Percentiles rank a stretch among this genome's conserved stretches.
Evolutionary conservation across 2,888 invertebrate genomes (phyloP).

Genomic region (Iselma pallidipennis): DNA sequence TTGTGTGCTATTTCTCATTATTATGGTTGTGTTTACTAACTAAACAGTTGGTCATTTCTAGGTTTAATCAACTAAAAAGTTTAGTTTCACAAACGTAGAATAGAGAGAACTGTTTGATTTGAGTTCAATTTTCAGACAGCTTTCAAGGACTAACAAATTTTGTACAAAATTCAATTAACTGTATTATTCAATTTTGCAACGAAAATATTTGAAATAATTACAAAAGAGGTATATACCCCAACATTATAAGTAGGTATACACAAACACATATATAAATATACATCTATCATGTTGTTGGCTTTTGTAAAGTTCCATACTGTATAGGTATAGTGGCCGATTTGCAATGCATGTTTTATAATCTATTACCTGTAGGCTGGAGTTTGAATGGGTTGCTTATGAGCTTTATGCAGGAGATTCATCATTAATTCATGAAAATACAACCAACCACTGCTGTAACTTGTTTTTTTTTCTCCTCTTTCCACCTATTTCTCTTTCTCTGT

Average conservation of each 20-base stretch:
- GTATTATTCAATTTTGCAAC: not conserved
- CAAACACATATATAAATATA: not conserved
- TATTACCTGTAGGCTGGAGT: slow-evolving; percentile 23
- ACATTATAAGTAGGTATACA: not conserved
- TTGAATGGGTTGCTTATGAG: slow-evolving; percentile 25
- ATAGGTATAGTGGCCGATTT: slow-evolving; percentile 12
- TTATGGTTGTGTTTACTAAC: too few species aligned
- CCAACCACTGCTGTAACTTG: not conserved
- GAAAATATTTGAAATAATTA: not conserved
- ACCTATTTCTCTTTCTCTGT: not conserved
- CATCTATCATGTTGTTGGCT: slow-evolving; percentile 13
- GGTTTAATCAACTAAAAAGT: too few species aligned
- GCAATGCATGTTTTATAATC: slow-evolving; percentile 27
- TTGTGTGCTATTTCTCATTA: too few species aligned
- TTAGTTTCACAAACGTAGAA: too few species aligned
- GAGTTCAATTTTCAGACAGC: too few species aligned
- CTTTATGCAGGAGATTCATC: slow-evolving; percentile 17
- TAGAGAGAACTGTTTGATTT: too few species aligned
- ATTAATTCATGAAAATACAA: slow-evolving; percentile 20
- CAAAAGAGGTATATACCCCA: not conserved
- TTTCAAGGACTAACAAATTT: too few species aligned
- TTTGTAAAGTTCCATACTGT: not conserved
- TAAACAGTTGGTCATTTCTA: too few species aligned
- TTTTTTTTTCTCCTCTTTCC: not conserved
- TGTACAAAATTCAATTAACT: not conserved